Base-by-base conservation (phyloP, 1,140 invertebrate species). In the Drosophila kanapiae region DNA sequence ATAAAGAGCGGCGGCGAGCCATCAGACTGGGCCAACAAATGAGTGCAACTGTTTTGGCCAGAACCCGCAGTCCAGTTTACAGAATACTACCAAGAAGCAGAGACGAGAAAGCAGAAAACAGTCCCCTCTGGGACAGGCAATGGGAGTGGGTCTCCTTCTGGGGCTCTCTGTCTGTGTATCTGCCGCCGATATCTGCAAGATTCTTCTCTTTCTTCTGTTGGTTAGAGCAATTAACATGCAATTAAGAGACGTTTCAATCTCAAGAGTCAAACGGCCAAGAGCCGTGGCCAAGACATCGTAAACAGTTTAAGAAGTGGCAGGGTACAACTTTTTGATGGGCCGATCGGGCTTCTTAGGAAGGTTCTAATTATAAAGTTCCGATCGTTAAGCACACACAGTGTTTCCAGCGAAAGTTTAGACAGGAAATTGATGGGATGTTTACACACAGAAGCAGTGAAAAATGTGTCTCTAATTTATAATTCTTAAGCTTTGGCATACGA, bases 221-320 rank as follows among this genome's bases (percentile, higher is more conserved):
- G 80, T 70, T 83, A 74, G 69, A 79, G 74, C 85, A 88, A 88
- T 88, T 88, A 88, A 88, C 84, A 88, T 90, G 84, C 84, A 88
- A 88, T 88, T 88, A 88, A 88, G 87, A 80, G 78, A 88, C 85
- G 81, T 84, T 88, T 90, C 85, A 88, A 84, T 84, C 81, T 62
- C 63, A 60, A 75, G 72, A 75, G 64, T 79, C 68, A 72, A 80
- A 78, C 64, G 74, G 67, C 82, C 70, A 71, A 77, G 63, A 77
- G 75, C 82, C 75, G 29, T 78, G 64, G 60, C 53, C 65, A 62
- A 78, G 65, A 79, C 64, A 54, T 53, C 67, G 56, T 72, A 78
- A 69, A 78, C 75, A 62, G 42, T 70, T 62, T 51, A 76, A 68
- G 29, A 57, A 38, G 62, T 62, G 61, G 51, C 40, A 49, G 37